These are phyloP conservation scores for Caenorhabditis sp. DNA, from an alignment of 2,888 invertebrate species.

Conservation along the genomic window DNA sequence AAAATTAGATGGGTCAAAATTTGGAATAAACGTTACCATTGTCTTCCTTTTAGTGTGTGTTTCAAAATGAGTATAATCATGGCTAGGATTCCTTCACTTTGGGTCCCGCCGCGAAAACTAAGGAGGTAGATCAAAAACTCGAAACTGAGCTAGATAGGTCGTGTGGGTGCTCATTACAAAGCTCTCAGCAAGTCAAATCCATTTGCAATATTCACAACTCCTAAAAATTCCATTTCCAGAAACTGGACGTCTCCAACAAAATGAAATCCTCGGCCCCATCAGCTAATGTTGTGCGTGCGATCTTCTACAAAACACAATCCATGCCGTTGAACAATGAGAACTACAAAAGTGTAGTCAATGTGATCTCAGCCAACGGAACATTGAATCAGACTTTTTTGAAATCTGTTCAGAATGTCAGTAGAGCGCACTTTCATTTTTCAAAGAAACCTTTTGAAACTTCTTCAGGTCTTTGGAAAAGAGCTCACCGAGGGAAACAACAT, in stretches of 20 bases:
- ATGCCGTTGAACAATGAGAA: constrained; percentile 86
- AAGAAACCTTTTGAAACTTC: too few species aligned
- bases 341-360: constrained; percentile 86
- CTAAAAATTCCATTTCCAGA: constrained; percentile 57
- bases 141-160: neutral
- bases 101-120: constrained; percentile 5
- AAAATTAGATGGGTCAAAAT: too few species aligned
- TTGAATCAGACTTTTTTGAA: constrained; percentile 87
- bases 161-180: neutral
- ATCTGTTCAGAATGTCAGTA: constrained; percentile 86
- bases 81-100: neutral
- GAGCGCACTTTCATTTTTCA: neutral
- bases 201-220: neutral
- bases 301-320: constrained; percentile 87
- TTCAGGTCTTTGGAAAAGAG: constrained; percentile 77
- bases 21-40: neutral
- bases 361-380: constrained; percentile 87
- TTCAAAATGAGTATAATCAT: neutral
- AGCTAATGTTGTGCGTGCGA: constrained; percentile 82
- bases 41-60: neutral
- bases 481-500: constrained; percentile 84
- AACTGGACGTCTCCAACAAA: constrained; percentile 80
- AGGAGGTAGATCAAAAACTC: neutral
- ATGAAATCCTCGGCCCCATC: constrained; percentile 53
- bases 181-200: neutral